Evolutionary conservation across 2,113 vertebrate species (phyloP).

Genomic region (Peromyscus polionotus): DNA sequence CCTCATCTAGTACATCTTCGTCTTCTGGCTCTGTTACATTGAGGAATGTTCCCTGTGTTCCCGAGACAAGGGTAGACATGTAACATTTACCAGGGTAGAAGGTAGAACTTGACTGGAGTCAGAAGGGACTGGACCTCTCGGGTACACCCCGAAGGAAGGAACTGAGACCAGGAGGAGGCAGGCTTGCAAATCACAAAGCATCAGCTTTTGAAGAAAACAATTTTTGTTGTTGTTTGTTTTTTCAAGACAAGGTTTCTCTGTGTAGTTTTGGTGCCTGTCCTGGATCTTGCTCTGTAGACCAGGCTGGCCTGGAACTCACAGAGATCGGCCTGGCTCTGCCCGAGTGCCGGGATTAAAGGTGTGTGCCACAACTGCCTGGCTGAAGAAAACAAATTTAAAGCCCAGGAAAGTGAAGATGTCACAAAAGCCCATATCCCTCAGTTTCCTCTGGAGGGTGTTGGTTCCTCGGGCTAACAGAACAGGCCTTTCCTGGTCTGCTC

Average conservation of each 20-base stretch:
- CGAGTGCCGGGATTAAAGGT: no score
- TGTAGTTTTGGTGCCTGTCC: no score
- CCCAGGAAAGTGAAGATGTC: neutral
- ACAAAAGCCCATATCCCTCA: neutral
- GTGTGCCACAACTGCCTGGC: no score
- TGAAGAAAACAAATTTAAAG: neutral
- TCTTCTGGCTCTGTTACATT: constrained; percentile 89
- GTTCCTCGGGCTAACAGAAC: neutral
- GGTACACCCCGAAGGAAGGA: neutral
- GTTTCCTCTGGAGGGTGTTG: neutral
- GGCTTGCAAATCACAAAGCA: neutral
- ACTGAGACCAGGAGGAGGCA: rapidly evolving
- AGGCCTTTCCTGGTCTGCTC: neutral
- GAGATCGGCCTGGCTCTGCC: no score
- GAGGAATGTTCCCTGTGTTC: constrained; percentile 83
- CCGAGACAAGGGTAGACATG: neutral
- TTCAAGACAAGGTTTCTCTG: no score
- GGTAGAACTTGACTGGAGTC: neutral
- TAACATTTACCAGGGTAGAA: neutral
- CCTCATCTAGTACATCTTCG: constrained; percentile 93
- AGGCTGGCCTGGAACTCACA: no score
- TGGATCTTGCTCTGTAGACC: no score
- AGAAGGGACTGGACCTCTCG: neutral
- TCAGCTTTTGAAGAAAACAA: neutral
- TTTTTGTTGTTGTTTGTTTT: neutral